Base-by-base conservation (phyloP, 2,888 invertebrate species). In the Liopterus haemorrhoidalis region DNA sequence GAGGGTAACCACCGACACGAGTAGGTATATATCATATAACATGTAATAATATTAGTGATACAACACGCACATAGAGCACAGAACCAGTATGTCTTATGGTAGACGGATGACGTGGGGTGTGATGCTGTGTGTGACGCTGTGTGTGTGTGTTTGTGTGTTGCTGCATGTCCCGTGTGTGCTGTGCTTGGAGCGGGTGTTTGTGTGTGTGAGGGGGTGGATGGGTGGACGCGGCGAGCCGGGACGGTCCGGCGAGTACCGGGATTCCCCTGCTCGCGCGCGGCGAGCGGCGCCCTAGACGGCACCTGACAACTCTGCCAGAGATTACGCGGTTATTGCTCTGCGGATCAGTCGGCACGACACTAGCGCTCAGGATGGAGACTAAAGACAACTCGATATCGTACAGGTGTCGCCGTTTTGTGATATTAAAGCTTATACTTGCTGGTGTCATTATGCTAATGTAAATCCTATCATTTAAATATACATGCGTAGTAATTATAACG, bases 381-480 rank as follows among this genome's bases (percentile, higher is more conserved):
- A n/a, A n/a, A n/a, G n/a, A n/a, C 30, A 30, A 30, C 20, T 20
- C 28, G 21, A 4, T 11, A 35, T 22, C 28, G 31, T 16, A 44
- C 35, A 14, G 9, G 28, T 36, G 31, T 38, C 30, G 22, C 15
- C 19, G 16, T 20, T 24, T 19, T 24, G 39, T 45, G 45, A 38
- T n/a, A n/a, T 39, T 45, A 39, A 45, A 45, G 39, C 39, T 39
- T 33, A 33, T 32, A 39, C 32, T 42, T 45, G 45, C 45, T 45
- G 45, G 45, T 45, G 45, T 45, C 45, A 33, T 45, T 45, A 45
- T 21, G 39, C 45, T 45, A 45, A 45, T 39, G 21, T 6, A 21
- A 38, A 41, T 41, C 31, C 38, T 39, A 45, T 38, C 24, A 22
- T 38, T 32, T 36, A n/a, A 44, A 38, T 38, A 33, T 45, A 38